Evolutionary conservation across 1,140 invertebrate species (phyloP).

Genomic region (Drosophila obscura): DNA sequence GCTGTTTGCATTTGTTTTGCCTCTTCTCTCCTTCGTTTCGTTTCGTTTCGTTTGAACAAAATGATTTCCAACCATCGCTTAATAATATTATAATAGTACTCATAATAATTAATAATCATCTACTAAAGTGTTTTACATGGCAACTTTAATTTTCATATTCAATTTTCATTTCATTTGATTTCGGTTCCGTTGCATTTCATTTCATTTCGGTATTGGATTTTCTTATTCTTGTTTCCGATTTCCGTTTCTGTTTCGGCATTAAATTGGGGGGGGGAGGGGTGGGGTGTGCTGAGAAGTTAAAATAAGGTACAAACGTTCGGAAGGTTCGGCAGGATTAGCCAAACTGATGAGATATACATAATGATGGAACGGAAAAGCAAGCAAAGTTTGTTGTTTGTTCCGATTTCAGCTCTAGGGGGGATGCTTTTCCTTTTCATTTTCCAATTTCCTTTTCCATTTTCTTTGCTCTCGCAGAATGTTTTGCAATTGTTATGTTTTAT

Average conservation of each 20-base stretch:
- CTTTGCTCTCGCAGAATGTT: slow-evolving; percentile 32
- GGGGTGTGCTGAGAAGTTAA: slow-evolving; percentile 6
- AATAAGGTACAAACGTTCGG: slow-evolving; percentile 49
- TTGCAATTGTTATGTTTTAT: slow-evolving; percentile 50
- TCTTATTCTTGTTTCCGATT: slow-evolving; percentile 16
- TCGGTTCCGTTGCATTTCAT: slow-evolving; percentile 18
- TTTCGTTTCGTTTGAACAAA: slow-evolving; percentile 56
- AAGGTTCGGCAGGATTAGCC: slow-evolving; percentile 34
- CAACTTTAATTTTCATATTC: slow-evolving; percentile 60
- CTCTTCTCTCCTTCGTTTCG: slow-evolving; percentile 22
- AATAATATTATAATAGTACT: slow-evolving; percentile 73
- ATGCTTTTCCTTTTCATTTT: background rate
- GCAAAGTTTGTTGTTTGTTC: slow-evolving; percentile 20
- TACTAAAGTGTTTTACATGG: slow-evolving; percentile 78
- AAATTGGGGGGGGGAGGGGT: background rate
- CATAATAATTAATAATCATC: slow-evolving; percentile 59
- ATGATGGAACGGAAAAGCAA: slow-evolving; percentile 46
- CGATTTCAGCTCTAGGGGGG: no score
- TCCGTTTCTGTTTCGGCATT: slow-evolving; percentile 9
- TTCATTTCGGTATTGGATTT: slow-evolving; percentile 7
- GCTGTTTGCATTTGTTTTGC: slow-evolving; percentile 9
- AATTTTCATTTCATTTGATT: background rate
- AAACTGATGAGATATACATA: background rate
- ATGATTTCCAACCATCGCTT: slow-evolving; percentile 58
- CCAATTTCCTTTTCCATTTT: background rate